Base-by-base conservation (phyloP, 2,797 vertebrate species). In the Dipus sagitta region DNA sequence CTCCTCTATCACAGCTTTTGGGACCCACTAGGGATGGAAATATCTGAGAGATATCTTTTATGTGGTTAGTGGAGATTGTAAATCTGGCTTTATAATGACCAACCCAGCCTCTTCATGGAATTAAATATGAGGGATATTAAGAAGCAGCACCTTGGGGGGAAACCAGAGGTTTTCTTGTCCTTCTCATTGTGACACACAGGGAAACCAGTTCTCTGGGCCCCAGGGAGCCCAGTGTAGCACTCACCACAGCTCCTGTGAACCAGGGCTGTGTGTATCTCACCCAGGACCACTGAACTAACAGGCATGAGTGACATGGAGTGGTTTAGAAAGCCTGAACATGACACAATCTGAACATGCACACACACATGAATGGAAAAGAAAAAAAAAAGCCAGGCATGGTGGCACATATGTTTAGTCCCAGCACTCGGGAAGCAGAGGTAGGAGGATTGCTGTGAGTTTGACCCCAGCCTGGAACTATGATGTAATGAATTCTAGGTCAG, bases 31-130 rank as follows among this genome's bases (percentile, higher is more conserved):
- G 62, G 52, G 13, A 9, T 76, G 38, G 72, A 86, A 76, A 6
- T 26, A 65, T 76, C 74, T 38, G 24, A 74, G n/a, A 52, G 7
- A 3, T 81, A 62, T 47, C 7, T 47, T 52, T 60, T 30, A 14
- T 74, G 92, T 67, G 34, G 20, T 92, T 83, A 62, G 47, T 68
- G 14, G 85, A 86, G 38, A 80, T 68, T 72, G 67, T 76, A 83
- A 82, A 47, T 21, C 42, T 42, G 65, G 32, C 54, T 92, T n/a
- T 28, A 85, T n/a, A 62, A 60, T 79, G 14, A 6, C 47, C 71
- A 38, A 47, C 26, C 34, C 60, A 71, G 60, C 14, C 54, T 28
- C 67, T 71, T 85, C 21, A 64, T 4, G 12, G 58, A 87, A 76
- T 87, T 64, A 76, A 76, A 52, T 38, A 52, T 8, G 5, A 3